Evolutionary conservation across 2,797 vertebrate species (phyloP).

Genomic region (Tamandua tetradactyla): DNA sequence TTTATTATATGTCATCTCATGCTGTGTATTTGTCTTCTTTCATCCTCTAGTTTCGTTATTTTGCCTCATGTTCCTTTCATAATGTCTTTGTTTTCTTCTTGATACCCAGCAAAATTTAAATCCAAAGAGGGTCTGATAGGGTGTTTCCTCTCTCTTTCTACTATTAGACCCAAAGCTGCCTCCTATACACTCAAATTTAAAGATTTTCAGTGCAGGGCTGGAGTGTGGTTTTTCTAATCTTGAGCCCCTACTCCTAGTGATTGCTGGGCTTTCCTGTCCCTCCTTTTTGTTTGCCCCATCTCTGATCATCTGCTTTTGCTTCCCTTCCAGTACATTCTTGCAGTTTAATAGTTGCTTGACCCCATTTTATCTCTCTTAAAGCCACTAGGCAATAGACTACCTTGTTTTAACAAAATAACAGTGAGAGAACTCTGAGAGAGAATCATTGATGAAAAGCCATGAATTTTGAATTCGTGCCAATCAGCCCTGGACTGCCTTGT

Average conservation of each 20-base stretch:
- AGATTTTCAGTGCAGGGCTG: background rate
- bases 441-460: background rate
- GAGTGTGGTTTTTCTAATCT: background rate
- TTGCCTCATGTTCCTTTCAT: background rate
- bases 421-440: background rate
- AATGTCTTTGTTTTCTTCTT: background rate
- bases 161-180: background rate
- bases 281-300: background rate
- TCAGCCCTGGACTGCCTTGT: background rate
- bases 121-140: background rate
- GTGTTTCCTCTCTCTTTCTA: background rate
- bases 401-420: background rate
- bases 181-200: background rate
- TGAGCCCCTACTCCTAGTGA: background rate
- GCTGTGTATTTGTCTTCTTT: background rate
- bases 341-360: constrained; percentile 3
- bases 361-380: background rate
- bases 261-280: background rate
- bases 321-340: background rate
- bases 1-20: background rate
- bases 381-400: background rate
- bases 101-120: background rate
- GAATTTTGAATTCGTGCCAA: background rate
- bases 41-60: background rate
- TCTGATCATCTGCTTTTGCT: background rate